These are phyloP conservation scores for Tolmerus cingulatus DNA, from an alignment of 2,888 invertebrate species.

Conservation along the genomic window DNA sequence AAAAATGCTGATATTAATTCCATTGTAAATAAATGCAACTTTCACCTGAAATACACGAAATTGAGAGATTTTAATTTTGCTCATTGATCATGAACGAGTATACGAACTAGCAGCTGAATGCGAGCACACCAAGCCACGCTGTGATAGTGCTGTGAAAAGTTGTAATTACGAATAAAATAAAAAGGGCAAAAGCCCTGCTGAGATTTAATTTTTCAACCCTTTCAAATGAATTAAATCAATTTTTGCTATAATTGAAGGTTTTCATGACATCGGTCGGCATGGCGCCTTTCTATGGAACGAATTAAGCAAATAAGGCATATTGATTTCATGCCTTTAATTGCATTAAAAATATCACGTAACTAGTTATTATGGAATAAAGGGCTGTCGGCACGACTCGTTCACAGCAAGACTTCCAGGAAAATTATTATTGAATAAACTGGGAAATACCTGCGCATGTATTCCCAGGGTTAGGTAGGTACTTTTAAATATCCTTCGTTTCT, in stretches of 20 bases:
- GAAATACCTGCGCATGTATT: not conserved
- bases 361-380: conserved; percentile 39
- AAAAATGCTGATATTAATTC: not conserved
- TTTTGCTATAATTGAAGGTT: conserved; percentile 42
- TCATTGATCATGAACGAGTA: not conserved
- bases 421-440: not conserved
- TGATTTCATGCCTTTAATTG: conserved; percentile 7
- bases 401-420: not conserved
- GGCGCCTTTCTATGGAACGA: not conserved
- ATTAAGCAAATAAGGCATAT: not conserved
- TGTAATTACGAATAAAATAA: not conserved
- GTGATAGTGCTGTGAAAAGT: not conserved
- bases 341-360: conserved; percentile 45
- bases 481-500: not conserved
- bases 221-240: conserved; percentile 45
- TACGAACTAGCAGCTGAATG: not conserved
- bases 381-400: not conserved
- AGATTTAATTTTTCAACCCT: conserved; percentile 41
- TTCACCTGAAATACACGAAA: not conserved
- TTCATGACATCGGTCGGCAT: not conserved
- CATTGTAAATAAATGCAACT: not conserved
- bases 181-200: not conserved
- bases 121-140: not conserved
- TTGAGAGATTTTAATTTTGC: not conserved
- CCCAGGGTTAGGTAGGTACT: not conserved